Evolutionary conservation across 2,113 vertebrate genomes (phyloP), one percentile per base, ranked within the genome.

Genomic region (Pedetes capensis): DNA sequence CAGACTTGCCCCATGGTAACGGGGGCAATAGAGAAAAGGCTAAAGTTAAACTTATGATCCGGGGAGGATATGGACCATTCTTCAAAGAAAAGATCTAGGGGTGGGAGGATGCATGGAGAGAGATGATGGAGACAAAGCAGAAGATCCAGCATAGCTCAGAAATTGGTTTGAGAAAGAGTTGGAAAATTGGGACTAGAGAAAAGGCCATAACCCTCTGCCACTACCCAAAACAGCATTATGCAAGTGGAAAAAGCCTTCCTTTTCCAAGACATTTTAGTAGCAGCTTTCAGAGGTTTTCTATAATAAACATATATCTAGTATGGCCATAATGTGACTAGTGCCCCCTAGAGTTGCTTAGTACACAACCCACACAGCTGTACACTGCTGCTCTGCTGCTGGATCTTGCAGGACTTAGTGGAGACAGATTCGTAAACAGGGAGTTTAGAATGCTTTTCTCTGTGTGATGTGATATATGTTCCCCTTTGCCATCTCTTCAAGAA

Each of bases 401-500:
- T 57, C 32, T 16, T 34, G n/a, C 12, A 79, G 39, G 47, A 55
- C 20, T 27, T 85, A 29, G 27, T 49, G 39, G 86, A 93, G 82
- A 89, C 25, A 69, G 74, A 89, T 89, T 53, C 89, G 86, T 42
- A 91, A 94, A 64, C 42, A 63, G 39, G 63, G 32, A 55, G 76
- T 93, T 94, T 27, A 37, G 76, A 85, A 42, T 51, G 49, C 32
- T 85, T 88, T 92, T 63, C 80, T 90, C 91, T 95, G 44, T 93
- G 61, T 66, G 69, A 74, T 72, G 49, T 95, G 82, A 95, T 92
- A 49, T 88, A 95, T 55, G 39, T 68, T 53, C 71, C 53, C 69
- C 75, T 93, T 89, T 89, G 59, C 78, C 68, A 42, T 95, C 81
- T 95, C 69, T 87, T 78, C 44, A 44, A 68, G 72, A 95, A 85